Base-by-base conservation (phyloP, 2,888 invertebrate species). In the Leucania comma region DNA sequence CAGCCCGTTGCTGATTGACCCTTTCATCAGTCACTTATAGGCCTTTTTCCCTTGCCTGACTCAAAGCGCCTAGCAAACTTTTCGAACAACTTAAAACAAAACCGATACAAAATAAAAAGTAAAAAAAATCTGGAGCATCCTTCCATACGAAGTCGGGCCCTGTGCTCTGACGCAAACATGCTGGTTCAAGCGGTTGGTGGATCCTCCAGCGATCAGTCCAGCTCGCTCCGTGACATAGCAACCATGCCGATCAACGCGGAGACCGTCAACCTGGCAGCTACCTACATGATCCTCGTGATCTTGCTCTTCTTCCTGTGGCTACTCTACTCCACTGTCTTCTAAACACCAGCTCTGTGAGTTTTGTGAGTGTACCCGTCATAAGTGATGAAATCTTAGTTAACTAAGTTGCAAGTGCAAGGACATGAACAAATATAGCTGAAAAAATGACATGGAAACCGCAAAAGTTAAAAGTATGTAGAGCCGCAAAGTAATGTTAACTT, bases 221-320 rank as follows among this genome's bases (percentile, higher is more conserved):
- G 85, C 83, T 87, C 85, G 86, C 81, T 84, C 85, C 85, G 86
- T 85, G 85, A 78, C 76, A 76, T 80, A 78, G 90, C 90, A 88
- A 89, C 84, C 93, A 96, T 96, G 96, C 93, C 95, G 87, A 93
- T 95, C 90, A 96, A 96, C 93, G 95, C 96, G 46, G 97, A 97
- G 93, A 97, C 97, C 57, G 96, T 96, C 66, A 97, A 97, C 91
- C 95, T 97, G 84, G 96, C 97, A 65, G 97, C 97, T 85, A 97
- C 97, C 68, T 97, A 97, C 90, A 94, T 97, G 91, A 97, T 97
- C 90, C 96, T 97, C 67, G 96, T 97, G 75, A 93, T 97, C 75
- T 93, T 97, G 51, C 94, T 97, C 50, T 96, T 97, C 89, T 96
- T 97, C 85, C 95, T 97, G 54, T 97, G 97, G 97, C 92, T 97